phyloP scores from a whole-genome alignment of 2,888 invertebrate species.

The Phytoseiulus persimilis region DNA sequence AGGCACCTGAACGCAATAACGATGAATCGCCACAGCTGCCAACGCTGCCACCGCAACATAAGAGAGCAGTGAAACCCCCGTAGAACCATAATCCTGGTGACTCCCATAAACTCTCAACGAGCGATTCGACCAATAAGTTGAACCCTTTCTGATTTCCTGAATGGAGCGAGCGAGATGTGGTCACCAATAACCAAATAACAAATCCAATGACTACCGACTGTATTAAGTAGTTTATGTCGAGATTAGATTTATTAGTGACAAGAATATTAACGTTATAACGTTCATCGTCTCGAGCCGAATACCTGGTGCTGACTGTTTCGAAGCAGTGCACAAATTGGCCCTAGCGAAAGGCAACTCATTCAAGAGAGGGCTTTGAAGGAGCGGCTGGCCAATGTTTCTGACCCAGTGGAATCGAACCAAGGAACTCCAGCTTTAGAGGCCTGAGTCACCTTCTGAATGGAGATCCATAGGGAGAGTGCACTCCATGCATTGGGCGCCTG shows the following conservation, averaged over 20 bases:
- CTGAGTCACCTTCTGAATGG: no score
- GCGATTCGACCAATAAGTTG: not conserved
- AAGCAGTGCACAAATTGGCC: not conserved
- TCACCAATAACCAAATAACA: not conserved
- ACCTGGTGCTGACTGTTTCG: not conserved
- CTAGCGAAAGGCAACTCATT: not conserved
- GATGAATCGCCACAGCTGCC: no score
- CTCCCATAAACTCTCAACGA: not conserved
- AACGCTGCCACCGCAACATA: no score
- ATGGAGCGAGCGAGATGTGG: not conserved
- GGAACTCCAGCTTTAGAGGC: not conserved
- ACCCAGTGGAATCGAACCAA: not conserved
- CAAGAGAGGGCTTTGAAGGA: not conserved
- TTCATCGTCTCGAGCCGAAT: not conserved
- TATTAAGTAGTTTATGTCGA: not conserved
- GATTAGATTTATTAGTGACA: not conserved
- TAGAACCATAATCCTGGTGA: no score
- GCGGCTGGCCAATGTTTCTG: not conserved
- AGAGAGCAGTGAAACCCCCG: no score
- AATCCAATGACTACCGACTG: not conserved
- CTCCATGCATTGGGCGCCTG: no score
- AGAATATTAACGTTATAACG: not conserved
- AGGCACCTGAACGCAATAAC: not conserved
- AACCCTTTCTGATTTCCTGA: not conserved
- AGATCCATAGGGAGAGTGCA: no score